Base-by-base conservation (phyloP, 2,888 invertebrate species). In the Megalurothrips usitatus region DNA sequence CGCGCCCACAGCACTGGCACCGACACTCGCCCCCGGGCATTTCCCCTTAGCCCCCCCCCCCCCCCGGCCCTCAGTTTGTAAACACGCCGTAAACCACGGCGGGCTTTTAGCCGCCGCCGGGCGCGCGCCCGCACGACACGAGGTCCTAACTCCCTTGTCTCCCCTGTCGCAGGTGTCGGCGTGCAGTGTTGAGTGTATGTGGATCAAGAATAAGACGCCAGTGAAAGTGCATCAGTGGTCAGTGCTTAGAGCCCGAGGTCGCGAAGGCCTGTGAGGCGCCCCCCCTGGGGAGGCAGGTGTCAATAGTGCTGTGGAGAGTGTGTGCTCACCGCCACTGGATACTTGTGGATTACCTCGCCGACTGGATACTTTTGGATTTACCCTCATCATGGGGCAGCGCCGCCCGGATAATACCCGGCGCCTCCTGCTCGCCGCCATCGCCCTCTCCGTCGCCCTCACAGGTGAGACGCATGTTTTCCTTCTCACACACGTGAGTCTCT, bases 281-380 rank as follows among this genome's bases (percentile, higher is more conserved):
- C 23, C 68, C 68, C 68, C 68, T 75, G 68, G 68, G 68, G 68
- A 23, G 68, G 68, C 68, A 26, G 19, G 68, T 75, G 68, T 58
- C 34, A 43, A 43, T n/a, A 75, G 68, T 75, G 68, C 68, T 9
- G 3, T 6, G 6, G 34, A 43, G 2, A 43, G 34, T 43, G 34
- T 43, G 34, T 43, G 3, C 26, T 58, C 68, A 1, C 23, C 34
- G 34, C 34, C 34, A 43, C 34, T 43, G 34, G 34, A 43, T 43
- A 43, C 68, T 12, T 75, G 23, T 75, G 68, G 68, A 75, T 75
- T 75, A 75, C 68, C 68, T 75, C 68, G 68, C 68, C 68, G 68
- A 23, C 68, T 75, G 68, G 68, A 23, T 75, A 75, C 34, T 43
- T 43, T 75, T 75, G 68, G 68, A 75, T 75, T 75, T 11, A 75